Evolutionary conservation across 2,113 vertebrate genomes (phyloP).

Genomic region (Prolemur simus): DNA sequence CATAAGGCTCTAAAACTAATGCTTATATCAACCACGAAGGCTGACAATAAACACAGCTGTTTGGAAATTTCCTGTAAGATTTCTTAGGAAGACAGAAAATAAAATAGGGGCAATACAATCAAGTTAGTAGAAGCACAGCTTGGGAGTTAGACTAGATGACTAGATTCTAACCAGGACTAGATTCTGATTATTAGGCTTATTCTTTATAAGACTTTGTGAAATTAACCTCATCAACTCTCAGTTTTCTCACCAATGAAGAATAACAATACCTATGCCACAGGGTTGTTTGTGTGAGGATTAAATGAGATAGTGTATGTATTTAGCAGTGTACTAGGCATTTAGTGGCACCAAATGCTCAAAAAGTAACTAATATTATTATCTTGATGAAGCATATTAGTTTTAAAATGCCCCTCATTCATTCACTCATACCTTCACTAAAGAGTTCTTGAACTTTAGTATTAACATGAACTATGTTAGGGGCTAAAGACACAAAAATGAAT

Average conservation of each 20-base stretch:
- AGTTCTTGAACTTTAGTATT: conserved; percentile 16
- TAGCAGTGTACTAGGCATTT: not conserved
- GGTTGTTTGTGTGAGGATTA: not conserved
- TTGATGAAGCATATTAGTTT: not conserved
- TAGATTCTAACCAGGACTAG: not conserved
- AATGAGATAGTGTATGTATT: not conserved
- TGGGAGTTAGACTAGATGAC: not conserved
- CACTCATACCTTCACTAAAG: not conserved
- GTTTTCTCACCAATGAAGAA: not conserved
- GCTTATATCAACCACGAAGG: not conserved
- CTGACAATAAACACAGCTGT: not conserved
- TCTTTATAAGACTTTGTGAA: conserved; percentile 29
- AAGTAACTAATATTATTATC: not conserved
- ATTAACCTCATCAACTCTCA: not conserved
- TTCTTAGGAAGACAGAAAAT: conserved; percentile 31
- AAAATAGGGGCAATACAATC: not conserved
- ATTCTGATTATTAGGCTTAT: not conserved
- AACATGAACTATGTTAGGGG: not conserved
- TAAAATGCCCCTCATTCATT: not conserved
- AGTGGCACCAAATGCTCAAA: not conserved
- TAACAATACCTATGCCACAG: not conserved
- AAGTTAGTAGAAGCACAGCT: not conserved
- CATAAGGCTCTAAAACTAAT: conserved; percentile 12
- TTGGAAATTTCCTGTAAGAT: conserved; percentile 20
- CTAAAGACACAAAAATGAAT: not conserved